A percentile compares a stretch with the other conserved stretches of the same genome.
Conservation (phyloP, 2,888 invertebrate species). For the Lepeophtheirus nordmannii region DNA sequence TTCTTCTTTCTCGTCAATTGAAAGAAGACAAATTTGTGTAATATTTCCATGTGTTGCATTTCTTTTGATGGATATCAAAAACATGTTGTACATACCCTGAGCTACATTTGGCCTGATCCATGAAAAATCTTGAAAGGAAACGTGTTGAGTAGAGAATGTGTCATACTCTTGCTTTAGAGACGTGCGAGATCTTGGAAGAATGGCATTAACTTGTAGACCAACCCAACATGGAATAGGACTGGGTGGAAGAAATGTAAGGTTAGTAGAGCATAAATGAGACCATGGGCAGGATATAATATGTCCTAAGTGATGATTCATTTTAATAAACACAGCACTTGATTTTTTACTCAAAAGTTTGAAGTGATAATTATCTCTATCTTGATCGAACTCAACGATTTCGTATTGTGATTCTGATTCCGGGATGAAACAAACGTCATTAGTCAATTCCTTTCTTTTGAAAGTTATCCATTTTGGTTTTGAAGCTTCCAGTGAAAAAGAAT, state of each 20-base stretch:
- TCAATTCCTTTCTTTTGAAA: not conserved
- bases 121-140: not conserved
- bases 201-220: not conserved
- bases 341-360: not conserved
- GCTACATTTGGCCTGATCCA: not conserved
- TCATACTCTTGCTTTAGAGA: not conserved
- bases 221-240: slow-evolving; percentile 1
- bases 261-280: not conserved
- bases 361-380: not conserved
- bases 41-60: not conserved
- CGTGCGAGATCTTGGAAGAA: not conserved
- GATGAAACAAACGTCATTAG: not conserved
- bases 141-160: not conserved
- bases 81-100: not conserved
- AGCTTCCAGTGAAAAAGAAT: not conserved
- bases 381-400: not conserved
- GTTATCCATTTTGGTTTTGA: not conserved
- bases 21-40: not conserved
- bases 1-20: not conserved
- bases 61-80: not conserved
- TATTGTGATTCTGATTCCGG: not conserved
- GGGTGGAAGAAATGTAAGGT: not conserved
- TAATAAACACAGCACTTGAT: not conserved
- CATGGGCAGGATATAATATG: not conserved
- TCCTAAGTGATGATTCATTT: not conserved